Evolutionary conservation across 2,888 invertebrate genomes (phyloP).

Genomic region (Cryptocephalus primarius): DNA sequence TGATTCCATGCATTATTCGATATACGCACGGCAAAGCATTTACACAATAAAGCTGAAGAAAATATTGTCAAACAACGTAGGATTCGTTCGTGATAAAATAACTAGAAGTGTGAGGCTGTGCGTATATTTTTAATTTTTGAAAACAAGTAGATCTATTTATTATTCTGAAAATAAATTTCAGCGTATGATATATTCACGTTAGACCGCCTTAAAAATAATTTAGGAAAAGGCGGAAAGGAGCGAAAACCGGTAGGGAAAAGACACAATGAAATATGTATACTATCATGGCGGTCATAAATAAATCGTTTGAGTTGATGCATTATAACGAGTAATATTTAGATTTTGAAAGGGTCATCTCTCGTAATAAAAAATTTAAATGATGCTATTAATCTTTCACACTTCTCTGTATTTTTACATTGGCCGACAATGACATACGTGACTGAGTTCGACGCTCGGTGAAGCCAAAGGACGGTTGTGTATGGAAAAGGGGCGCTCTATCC

Average conservation of each 20-base stretch:
- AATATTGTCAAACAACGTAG: no score
- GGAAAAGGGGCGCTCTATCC: slow-evolving; percentile 13
- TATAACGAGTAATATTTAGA: slow-evolving; percentile 28
- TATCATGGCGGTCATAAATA: slow-evolving; percentile 24
- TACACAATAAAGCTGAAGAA: no score
- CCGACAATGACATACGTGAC: slow-evolving; percentile 35
- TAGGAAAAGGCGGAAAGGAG: no score
- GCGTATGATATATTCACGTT: no score
- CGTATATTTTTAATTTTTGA: no score
- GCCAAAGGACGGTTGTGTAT: neutral
- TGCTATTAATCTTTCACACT: slow-evolving; percentile 35
- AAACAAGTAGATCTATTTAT: no score
- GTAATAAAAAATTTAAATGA: slow-evolving; percentile 36
- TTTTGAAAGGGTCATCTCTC: slow-evolving; percentile 30
- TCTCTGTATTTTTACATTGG: slow-evolving; percentile 32
- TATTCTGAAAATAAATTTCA: no score
- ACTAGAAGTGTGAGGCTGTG: no score
- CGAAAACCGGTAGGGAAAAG: neutral
- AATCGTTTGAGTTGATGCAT: slow-evolving; percentile 21
- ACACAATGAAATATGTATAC: slow-evolving; percentile 6
- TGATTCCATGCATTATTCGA: no score
- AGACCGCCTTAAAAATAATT: no score
- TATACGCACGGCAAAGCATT: no score
- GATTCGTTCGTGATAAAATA: no score
- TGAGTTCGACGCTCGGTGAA: slow-evolving; percentile 19